phyloP scores from a whole-genome alignment of 2,888 invertebrate species.

The Antheraea yamamai region DNA sequence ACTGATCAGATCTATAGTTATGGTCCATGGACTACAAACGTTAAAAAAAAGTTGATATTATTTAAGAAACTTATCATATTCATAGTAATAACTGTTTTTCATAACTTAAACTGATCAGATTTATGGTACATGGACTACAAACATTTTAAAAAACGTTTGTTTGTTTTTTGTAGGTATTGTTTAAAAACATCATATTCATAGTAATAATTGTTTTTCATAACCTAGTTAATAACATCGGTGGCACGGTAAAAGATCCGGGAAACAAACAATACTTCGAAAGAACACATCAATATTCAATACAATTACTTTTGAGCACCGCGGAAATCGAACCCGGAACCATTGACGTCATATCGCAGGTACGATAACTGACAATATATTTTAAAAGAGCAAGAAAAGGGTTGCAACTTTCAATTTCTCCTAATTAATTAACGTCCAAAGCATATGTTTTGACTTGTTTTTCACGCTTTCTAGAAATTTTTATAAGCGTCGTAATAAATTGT shows the following conservation, averaged over 20 bases:
- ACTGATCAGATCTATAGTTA: too few relatives aligned
- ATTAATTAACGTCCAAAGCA: conserved; percentile 77
- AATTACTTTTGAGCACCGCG: background rate
- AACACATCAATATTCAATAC: background rate
- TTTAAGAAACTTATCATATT: background rate
- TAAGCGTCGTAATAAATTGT: conserved; percentile 25
- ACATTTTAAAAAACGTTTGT: too few relatives aligned
- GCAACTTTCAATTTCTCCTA: conserved; percentile 77
- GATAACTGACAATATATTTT: conserved; percentile 31
- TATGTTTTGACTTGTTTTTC: conserved; percentile 77
- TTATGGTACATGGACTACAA: too few relatives aligned
- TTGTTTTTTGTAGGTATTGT: background rate
- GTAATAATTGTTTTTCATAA: background rate
- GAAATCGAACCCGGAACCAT: background rate
- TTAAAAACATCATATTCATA: background rate
- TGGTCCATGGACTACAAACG: too few relatives aligned
- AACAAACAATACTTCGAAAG: background rate
- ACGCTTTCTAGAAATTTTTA: conserved; percentile 74
- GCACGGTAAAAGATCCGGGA: background rate
- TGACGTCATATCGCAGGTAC: background rate
- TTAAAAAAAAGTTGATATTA: background rate
- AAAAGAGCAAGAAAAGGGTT: conserved; percentile 46
- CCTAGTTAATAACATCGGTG: background rate
- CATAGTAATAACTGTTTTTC: background rate
- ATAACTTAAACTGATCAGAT: too few relatives aligned